These are phyloP conservation scores for Eclectus roratus DNA, from an alignment of 2,113 vertebrate genomes.

Conservation along the genomic window DNA sequence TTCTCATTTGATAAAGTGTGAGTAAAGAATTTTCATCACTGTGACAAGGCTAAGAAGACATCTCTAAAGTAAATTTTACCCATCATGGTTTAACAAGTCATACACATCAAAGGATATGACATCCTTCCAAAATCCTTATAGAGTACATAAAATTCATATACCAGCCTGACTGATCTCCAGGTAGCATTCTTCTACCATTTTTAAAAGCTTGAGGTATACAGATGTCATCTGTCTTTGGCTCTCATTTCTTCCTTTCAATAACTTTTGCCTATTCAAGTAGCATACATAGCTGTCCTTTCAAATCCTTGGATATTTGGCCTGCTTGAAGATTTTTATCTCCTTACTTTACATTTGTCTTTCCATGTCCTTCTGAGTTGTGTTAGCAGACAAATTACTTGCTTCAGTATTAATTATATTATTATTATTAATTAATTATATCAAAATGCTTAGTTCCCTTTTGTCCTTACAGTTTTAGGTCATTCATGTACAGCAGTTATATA, in stretches of 20 bases:
- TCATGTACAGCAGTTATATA: background rate
- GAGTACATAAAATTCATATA: background rate
- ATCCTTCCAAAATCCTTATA: background rate
- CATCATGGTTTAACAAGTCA: background rate
- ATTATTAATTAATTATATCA: background rate
- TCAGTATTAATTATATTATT: background rate
- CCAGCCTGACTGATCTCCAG: background rate
- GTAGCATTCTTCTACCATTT: background rate
- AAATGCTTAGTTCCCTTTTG: background rate
- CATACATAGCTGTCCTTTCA: background rate
- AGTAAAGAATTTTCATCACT: background rate
- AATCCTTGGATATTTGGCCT: constrained; percentile 4
- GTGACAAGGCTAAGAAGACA: background rate
- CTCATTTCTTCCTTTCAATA: background rate
- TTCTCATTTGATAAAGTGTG: background rate
- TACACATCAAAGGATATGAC: background rate
- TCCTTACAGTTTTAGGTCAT: background rate
- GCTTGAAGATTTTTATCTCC: background rate
- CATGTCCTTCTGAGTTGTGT: background rate
- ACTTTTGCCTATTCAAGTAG: background rate
- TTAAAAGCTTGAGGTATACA: background rate
- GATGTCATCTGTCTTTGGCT: background rate
- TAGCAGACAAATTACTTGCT: background rate
- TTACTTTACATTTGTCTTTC: constrained; percentile 10
- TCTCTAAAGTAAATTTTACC: background rate